Base-by-base conservation (phyloP, 2,113 vertebrate genomes). In the Orthochromis indermauri region DNA sequence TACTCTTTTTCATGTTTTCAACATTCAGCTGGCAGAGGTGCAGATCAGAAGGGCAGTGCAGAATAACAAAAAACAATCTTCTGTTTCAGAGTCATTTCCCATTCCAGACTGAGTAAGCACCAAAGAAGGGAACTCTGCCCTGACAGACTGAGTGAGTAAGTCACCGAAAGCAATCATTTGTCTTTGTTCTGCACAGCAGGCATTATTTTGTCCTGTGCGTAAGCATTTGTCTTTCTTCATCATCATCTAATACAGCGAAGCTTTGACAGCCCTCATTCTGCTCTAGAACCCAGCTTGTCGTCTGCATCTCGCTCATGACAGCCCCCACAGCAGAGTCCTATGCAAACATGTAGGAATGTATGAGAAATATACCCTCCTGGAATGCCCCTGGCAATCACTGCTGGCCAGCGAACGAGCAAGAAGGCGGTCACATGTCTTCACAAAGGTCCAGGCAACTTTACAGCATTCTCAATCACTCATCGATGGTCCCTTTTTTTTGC, bases 211-310 rank as follows among this genome's bases (percentile, higher is more conserved):
- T 83, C 84, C 73, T 16, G 16, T 84, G 19, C 83, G n/a, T 51
- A 63, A 88, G 84, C 40, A 17, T 87, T 88, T 88, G 78, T 85
- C 89, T 89, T 76, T 89, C 81, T 88, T 82, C 89, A 84, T 88
- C 87, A 79, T 33, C 79, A 83, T 90, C 40, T 76, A 76, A 89
- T 86, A 76, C 71, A 90, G 55, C 19, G 1, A 13, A 80, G 92
- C 91, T 95, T 94, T 95, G 94, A 96, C 95, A 94, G 89, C 90
- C 91, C 94, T 92, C 88, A 92, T 95, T 94, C 88, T 91, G n/a
- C 85, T 90, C 86, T 90, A 90, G 82, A 89, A 90, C 92, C 84
- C 78, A 82, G 86, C 82, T 88, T 91, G 92, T 94, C 88, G 83
- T 91, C 88, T 81, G 7, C 76, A 63, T 91, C 83, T 91, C 53